Conservation (phyloP, 2,888 invertebrate genomes). For the Agonopterix heracliana region DNA sequence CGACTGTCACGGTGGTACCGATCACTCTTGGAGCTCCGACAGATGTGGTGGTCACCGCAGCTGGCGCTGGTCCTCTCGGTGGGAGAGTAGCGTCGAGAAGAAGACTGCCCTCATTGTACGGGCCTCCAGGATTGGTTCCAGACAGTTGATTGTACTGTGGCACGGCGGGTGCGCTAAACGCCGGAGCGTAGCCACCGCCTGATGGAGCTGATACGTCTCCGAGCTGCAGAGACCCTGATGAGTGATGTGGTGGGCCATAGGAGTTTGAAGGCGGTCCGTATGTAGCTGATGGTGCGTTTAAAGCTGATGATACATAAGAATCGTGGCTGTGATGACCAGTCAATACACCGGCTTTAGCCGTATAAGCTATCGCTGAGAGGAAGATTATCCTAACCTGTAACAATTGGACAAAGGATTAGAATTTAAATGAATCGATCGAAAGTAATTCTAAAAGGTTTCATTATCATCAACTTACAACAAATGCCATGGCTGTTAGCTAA, state of each 20-base stretch:
- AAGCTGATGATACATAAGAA: slow-evolving; percentile 51
- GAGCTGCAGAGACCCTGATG: not conserved
- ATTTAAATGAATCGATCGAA: not conserved
- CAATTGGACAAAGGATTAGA: slow-evolving; percentile 16
- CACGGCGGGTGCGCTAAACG: not conserved
- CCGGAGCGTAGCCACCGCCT: not conserved
- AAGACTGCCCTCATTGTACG: slow-evolving; percentile 8
- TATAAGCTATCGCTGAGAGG: slow-evolving; percentile 50
- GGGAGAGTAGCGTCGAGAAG: slow-evolving; percentile 13
- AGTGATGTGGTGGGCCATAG: slow-evolving; percentile 37
- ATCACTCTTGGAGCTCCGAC: slow-evolving; percentile 43
- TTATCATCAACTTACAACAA: slow-evolving; percentile 57
- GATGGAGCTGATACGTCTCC: not conserved
- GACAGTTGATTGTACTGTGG: not conserved
- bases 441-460: slow-evolving; percentile 10
- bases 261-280: slow-evolving; percentile 52
- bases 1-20: slow-evolving; percentile 46
- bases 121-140: not conserved
- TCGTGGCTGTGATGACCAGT: slow-evolving; percentile 42
- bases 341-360: slow-evolving; percentile 46
- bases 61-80: not conserved
- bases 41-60: slow-evolving; percentile 13
- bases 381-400: slow-evolving; percentile 62
- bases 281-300: slow-evolving; percentile 52
- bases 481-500: slow-evolving; percentile 75